Evolutionary conservation across 1,140 invertebrate species (phyloP), one percentile per base, ranked within the genome.

Genomic region (Pollicipes pollicipes): DNA sequence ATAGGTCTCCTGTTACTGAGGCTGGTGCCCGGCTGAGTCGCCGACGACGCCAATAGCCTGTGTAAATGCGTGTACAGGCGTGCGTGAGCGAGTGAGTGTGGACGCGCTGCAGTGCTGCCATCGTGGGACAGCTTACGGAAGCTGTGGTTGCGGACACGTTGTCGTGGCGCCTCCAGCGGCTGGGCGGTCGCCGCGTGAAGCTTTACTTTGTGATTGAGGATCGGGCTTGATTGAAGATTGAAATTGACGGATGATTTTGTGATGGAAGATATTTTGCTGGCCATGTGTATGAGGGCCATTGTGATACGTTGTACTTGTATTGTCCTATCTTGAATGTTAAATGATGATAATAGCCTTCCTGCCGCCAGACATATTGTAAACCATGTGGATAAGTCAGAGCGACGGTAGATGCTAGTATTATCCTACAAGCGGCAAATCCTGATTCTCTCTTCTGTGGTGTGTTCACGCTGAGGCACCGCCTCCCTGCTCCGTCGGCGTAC

Each of bases 151-250:
- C 45, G 16, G 45, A 21, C 6, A 21, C 45, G 45, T 21, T 21
- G 45, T 21, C 45, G 45, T 24, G 45, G 45, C 45, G 45, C 45
- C 21, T 10, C 45, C 2, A 21, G 13, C 45, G 45, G 21, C 45
- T 58, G 10, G 45, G 45, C 45, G 45, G 21, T 10, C 45, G 45
- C 17, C 45, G 45, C 45, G 45, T 58, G 13, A 58, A 58, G 45
- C 45, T 58, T 58, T 58, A 58, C 45, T 58, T 58, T 58, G 45
- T 58, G 45, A 58, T 58, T 58, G 45, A n/a, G n/a, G n/a, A n/a
- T n/a, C n/a, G n/a, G n/a, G n/a, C n/a, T n/a, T n/a, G n/a, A n/a
- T n/a, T n/a, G n/a, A n/a, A n/a, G n/a, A n/a, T n/a, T n/a, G n/a
- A n/a, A n/a, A n/a, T n/a, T n/a, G n/a, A n/a, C n/a, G n/a, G n/a